Percentiles rank a stretch among this genome's conserved stretches.
Evolutionary conservation across 1,140 invertebrate genomes (phyloP).

Genomic region (Watersipora subatra): DNA sequence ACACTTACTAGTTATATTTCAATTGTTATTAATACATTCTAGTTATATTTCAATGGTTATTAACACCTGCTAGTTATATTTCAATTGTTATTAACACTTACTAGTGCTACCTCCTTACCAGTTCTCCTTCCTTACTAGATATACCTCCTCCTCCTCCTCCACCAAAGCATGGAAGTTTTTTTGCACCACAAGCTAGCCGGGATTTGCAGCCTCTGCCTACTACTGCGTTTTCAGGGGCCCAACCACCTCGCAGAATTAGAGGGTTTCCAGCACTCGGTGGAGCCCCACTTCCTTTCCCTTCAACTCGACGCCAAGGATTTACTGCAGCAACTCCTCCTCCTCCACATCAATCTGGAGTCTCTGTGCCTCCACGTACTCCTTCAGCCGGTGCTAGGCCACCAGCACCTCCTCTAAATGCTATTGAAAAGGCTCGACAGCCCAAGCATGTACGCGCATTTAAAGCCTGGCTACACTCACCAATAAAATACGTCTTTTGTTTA

Average conservation of each 20-base stretch:
- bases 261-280: conserved; percentile 8
- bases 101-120: too few relatives aligned
- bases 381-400: conserved; percentile 8
- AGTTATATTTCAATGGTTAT: too few relatives aligned
- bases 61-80: too few relatives aligned
- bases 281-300: conserved; percentile 8
- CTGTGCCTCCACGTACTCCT: conserved; percentile 12
- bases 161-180: conserved; percentile 6
- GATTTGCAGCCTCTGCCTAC: conserved; percentile 10
- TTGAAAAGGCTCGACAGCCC: conserved; percentile 59
- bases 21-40: too few relatives aligned
- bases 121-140: background rate
- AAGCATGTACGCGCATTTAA: conserved; percentile 48
- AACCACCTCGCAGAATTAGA: conserved; percentile 14
- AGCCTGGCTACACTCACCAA: too few relatives aligned
- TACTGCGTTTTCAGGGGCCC: conserved; percentile 4
- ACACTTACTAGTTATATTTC: too few relatives aligned
- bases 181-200: conserved; percentile 13
- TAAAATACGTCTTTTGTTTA: too few relatives aligned
- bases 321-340: conserved; percentile 13
- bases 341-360: conserved; percentile 14
- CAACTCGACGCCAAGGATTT: conserved; percentile 10
- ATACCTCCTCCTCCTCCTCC: conserved; percentile 15
- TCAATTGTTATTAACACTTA: too few relatives aligned
- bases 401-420: conserved; percentile 49